A percentile compares a stretch with the other conserved stretches of the same genome.
phyloP scores from a whole-genome alignment of 2,113 vertebrate genomes.

The Pleuronectes platessa region DNA sequence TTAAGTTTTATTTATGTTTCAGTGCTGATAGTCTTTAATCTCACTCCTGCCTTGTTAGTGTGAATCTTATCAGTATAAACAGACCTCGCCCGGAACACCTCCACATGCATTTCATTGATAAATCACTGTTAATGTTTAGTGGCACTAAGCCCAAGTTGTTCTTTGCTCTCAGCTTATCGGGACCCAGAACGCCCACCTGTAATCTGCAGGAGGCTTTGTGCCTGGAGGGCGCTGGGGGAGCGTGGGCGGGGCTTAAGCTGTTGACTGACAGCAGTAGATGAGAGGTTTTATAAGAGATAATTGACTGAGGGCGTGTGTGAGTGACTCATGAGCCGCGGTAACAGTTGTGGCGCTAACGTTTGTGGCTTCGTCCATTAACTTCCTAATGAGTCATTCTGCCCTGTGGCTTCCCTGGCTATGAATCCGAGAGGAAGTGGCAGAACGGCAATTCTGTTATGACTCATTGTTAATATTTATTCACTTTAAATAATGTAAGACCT shows the following conservation, averaged over 20 bases:
- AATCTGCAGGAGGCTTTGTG: slow-evolving; percentile 16
- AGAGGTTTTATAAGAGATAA: slow-evolving; percentile 21
- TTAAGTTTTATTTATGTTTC: not conserved
- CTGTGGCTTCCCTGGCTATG: slow-evolving; percentile 3
- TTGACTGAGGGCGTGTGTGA: slow-evolving; percentile 6
- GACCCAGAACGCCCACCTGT: not conserved
- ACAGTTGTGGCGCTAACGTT: slow-evolving; percentile 1
- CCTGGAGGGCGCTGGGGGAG: not conserved
- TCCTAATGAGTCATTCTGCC: slow-evolving; percentile 37
- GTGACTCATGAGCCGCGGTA: slow-evolving; percentile 28
- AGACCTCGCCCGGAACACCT: not conserved
- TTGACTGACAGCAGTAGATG: slow-evolving; percentile 33
- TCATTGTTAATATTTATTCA: not conserved
- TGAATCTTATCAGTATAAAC: slow-evolving; percentile 33
- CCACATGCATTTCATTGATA: slow-evolving; percentile 14
- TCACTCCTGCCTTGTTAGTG: not conserved
- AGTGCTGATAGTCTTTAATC: not conserved
- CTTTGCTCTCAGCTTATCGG: slow-evolving; percentile 51
- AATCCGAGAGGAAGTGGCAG: slow-evolving; percentile 15
- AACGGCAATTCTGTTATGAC: not conserved
- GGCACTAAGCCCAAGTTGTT: slow-evolving; percentile 15
- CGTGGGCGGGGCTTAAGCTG: slow-evolving; percentile 10
- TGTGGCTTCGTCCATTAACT: slow-evolving; percentile 14
- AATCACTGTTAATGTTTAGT: slow-evolving; percentile 52
- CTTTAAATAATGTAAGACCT: too few species aligned